A percentile compares a stretch with the other conserved stretches of the same genome.
phyloP scores from a whole-genome alignment of 2,113 vertebrate species.

The Genyomyrus donnyi region DNA sequence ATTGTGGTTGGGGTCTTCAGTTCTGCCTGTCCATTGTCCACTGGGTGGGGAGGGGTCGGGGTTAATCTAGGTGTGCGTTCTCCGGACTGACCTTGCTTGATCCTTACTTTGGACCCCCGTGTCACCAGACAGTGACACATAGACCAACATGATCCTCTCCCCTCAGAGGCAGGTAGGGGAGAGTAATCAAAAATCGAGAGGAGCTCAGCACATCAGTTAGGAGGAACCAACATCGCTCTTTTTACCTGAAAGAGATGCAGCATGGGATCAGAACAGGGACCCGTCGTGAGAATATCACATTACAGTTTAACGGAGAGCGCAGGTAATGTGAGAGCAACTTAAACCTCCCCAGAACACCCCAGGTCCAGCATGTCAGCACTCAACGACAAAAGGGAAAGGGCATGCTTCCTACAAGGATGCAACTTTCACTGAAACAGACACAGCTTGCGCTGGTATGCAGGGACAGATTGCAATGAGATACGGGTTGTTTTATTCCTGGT shows the following conservation, averaged over 20 bases:
- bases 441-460: neutral
- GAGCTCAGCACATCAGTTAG: neutral
- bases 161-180: neutral
- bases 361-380: neutral
- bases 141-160: neutral
- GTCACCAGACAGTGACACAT: neutral
- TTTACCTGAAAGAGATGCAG: slow-evolving; percentile 22
- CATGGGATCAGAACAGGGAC: neutral
- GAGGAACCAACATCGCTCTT: slow-evolving; percentile 4
- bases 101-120: neutral
- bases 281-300: neutral
- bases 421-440: neutral
- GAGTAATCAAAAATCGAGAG: neutral
- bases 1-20: neutral
- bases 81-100: neutral
- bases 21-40: neutral
- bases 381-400: neutral
- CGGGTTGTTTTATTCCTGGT: neutral
- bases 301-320: neutral
- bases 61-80: neutral
- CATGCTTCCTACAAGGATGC: neutral
- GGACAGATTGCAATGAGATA: neutral
- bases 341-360: neutral
- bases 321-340: neutral
- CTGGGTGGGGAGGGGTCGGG: neutral